phyloP scores from a whole-genome alignment of 1,140 invertebrate genomes.

The Pygmarrhopalites habei region DNA sequence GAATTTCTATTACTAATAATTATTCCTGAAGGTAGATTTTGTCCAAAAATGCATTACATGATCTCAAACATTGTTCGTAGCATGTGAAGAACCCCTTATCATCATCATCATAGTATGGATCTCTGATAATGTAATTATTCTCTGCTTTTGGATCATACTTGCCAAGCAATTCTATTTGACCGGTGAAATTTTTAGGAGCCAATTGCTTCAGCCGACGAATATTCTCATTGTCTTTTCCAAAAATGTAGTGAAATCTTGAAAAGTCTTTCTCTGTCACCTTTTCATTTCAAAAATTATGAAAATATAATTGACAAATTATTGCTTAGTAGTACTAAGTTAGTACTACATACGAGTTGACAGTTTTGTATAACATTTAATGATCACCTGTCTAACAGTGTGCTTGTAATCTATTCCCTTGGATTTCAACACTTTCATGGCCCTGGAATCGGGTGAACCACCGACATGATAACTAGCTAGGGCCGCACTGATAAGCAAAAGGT shows the following conservation, averaged over 20 bases:
- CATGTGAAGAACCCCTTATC: conserved; percentile 44
- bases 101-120: conserved; percentile 67
- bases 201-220: conserved; percentile 58
- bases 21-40: conserved; percentile 17
- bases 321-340: conserved; percentile 13
- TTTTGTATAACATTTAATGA: background rate
- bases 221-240: conserved; percentile 84
- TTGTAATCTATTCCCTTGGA: conserved; percentile 62
- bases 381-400: conserved; percentile 68
- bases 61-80: conserved; percentile 44
- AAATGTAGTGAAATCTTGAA: conserved; percentile 70
- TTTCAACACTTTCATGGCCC: conserved; percentile 63
- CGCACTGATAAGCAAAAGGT: too few relatives aligned
- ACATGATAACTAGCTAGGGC: conserved; percentile 71
- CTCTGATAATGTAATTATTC: conserved; percentile 68
- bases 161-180: conserved; percentile 68
- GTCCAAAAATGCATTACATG: conserved; percentile 44
- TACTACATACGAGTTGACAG: background rate
- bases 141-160: conserved; percentile 71
- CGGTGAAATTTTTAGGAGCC: conserved; percentile 54
- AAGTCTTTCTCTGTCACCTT: conserved; percentile 66
- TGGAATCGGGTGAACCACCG: conserved; percentile 67
- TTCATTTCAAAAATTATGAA: conserved; percentile 33
- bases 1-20: too few relatives aligned
- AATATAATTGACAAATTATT: background rate